phyloP scores from a whole-genome alignment of 2,113 vertebrate genomes.

The Acanthisitta chloris region DNA sequence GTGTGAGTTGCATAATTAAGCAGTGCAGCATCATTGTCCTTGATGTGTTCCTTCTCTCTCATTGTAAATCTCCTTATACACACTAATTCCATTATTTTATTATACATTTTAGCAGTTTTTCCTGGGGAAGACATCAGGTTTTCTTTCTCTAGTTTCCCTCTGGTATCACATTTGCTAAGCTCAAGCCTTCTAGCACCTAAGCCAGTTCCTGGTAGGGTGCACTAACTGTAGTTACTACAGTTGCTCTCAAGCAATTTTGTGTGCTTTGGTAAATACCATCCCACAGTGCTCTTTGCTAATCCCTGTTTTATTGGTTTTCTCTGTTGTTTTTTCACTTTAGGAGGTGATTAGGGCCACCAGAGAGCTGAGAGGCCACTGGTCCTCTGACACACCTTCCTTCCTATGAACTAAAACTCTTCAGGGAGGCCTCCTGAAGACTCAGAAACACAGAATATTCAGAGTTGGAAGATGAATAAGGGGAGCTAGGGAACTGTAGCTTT shows the following conservation, averaged over 20 bases:
- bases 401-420: not conserved
- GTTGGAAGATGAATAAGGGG: too few relatives aligned
- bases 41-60: not conserved
- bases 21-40: not conserved
- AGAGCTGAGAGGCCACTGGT: not conserved
- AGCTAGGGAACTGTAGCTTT: too few relatives aligned
- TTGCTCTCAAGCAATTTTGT: not conserved
- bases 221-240: not conserved
- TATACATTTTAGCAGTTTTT: not conserved
- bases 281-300: not conserved
- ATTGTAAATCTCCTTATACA: not conserved
- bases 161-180: not conserved
- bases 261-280: not conserved
- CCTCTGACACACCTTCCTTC: not conserved
- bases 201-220: rapidly evolving
- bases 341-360: not conserved
- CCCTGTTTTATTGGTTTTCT: not conserved
- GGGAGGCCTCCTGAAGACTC: not conserved
- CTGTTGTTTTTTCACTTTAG: not conserved
- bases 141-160: not conserved
- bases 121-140: not conserved
- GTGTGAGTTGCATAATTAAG: not conserved
- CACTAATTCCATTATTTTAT: not conserved
- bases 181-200: not conserved
- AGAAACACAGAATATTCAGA: not conserved